Evolutionary conservation across 2,113 vertebrate genomes (phyloP), one percentile per base, ranked within the genome.

Genomic region (Antigone vipio): DNA sequence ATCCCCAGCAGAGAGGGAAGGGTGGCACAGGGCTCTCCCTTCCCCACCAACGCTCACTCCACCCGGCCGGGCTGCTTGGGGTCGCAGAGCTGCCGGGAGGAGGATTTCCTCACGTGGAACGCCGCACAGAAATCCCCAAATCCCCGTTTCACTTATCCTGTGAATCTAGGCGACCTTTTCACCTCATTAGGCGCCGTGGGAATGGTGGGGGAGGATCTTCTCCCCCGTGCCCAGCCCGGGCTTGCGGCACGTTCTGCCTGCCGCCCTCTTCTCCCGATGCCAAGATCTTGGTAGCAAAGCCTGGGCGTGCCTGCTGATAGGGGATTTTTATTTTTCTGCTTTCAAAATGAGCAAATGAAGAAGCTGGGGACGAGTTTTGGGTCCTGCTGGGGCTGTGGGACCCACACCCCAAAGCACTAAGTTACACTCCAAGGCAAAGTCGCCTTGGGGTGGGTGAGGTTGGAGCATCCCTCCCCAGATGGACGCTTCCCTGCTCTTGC

Each of bases 251-350:
- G 2, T 66, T 24, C 58, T 52, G 58, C 59, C 52, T 49, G 73
- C 22, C 4, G 3, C 42, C 47, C n/a, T 10, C 40, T 73, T 15
- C 53, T 74, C 29, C 58, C 1, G 2, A 3, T 20, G 59, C 35
- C 86, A 32, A 68, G 38, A 15, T 14, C 62, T 22, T 19, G 34
- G 35, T 20, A 12, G 44, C 21, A n/a, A 34, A 80, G 60, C 47
- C 47, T 1, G 0, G 62, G 5, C 7, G 5, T 1, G 24, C 34
- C 38, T 15, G 38, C 26, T 27, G 29, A 5, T 3, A 15, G 6
- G 23, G 52, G 42, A 26, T 4, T 42, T 29, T 38, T 19, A 18
- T 15, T 44, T 22, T 34, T 44, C 62, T 8, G 17, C 56, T 47
- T 23, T 24, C 30, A 18, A 19, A 20, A 56, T 2, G 21, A 75